Percentiles rank a stretch among this genome's conserved stretches.
Conservation (phyloP, 1,140 invertebrate species). For the Lethocerus indicus region DNA sequence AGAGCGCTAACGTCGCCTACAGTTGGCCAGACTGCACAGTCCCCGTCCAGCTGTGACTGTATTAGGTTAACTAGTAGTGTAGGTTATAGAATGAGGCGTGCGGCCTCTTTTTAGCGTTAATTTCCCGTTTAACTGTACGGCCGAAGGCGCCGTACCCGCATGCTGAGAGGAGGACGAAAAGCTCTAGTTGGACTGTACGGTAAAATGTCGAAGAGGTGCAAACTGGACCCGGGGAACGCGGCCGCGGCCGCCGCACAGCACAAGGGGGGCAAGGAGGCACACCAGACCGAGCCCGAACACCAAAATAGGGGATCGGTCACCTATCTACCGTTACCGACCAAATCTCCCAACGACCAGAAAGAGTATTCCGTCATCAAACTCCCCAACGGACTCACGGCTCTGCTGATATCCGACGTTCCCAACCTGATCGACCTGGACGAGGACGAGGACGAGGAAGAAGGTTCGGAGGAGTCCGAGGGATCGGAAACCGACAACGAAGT, state of each 20-base stretch:
- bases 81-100: too few relatives aligned
- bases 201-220: slow-evolving; percentile 8
- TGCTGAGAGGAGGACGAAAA: too few relatives aligned
- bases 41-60: too few relatives aligned
- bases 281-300: not conserved
- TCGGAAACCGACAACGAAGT: not conserved
- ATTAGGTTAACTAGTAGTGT: too few relatives aligned
- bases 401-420: slow-evolving; percentile 12
- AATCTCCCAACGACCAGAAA: slow-evolving; percentile 11
- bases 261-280: not conserved
- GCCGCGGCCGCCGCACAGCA: not conserved
- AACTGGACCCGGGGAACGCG: not conserved
- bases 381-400: slow-evolving; percentile 13
- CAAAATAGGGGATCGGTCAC: not conserved
- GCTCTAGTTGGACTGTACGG: too few relatives aligned
- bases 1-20: too few relatives aligned
- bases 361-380: slow-evolving; percentile 16
- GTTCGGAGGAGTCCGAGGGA: not conserved
- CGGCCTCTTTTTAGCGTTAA: too few relatives aligned
- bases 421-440: not conserved
- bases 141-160: too few relatives aligned
- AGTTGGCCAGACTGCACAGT: too few relatives aligned
- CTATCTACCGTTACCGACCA: not conserved
- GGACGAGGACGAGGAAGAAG: not conserved
- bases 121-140: too few relatives aligned